Conservation (phyloP, 35 echinoderm and acorn worm genomes). For the Heliocidaris erythrogramma region DNA sequence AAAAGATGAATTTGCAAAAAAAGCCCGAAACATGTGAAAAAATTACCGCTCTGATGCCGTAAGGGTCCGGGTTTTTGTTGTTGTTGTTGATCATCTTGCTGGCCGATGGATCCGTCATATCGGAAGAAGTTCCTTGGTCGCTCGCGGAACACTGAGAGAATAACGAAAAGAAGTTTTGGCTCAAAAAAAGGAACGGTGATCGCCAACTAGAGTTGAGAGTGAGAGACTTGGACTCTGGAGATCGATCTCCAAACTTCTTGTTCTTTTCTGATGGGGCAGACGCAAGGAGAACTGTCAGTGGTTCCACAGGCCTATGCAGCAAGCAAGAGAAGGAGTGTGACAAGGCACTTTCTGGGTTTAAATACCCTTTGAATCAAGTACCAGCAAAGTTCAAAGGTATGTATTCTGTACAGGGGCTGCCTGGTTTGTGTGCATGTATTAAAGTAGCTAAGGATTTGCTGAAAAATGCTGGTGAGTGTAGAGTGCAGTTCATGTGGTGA, state of each 20-base stretch:
- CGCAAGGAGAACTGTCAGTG: not conserved
- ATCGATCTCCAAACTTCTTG: not conserved
- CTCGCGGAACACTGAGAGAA: not conserved
- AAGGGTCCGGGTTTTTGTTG: slow-evolving; percentile 33
- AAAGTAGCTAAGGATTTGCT: not conserved
- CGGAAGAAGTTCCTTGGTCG: not conserved
- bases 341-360: not conserved
- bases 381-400: not conserved
- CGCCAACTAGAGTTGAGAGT: not conserved
- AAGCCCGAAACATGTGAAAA: not conserved
- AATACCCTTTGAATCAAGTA: not conserved
- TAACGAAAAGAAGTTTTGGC: not conserved
- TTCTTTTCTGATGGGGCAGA: not conserved
- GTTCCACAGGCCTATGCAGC: not conserved
- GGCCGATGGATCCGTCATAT: slow-evolving; percentile 27
- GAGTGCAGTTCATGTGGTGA: not conserved
- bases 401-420: not conserved
- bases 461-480: not conserved
- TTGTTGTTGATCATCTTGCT: not conserved
- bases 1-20: not conserved
- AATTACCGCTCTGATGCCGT: slow-evolving; percentile 40
- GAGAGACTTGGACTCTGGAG: not conserved
- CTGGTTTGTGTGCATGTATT: not conserved
- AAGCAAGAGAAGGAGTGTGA: not conserved
- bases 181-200: not conserved